Base-by-base conservation (phyloP, 2,888 invertebrate genomes). In the Aphidoletes aphidimyza region DNA sequence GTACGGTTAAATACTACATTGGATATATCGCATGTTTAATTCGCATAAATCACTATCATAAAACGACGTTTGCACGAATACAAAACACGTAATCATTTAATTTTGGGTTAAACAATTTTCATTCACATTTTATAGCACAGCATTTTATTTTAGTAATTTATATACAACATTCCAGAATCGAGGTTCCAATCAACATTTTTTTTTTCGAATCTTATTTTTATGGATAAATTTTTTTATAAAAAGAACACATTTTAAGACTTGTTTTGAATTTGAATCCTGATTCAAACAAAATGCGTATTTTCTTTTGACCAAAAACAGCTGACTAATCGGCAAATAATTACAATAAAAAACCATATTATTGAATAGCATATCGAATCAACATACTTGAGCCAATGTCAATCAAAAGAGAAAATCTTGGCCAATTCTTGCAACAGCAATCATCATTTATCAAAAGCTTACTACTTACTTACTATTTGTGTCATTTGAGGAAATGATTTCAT, bases 351-450 rank as follows among this genome's bases (percentile, higher is more conserved):
- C n/a, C n/a, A n/a, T n/a, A n/a, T n/a, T n/a, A n/a, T n/a, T n/a
- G n/a, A n/a, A n/a, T 30, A 69, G 69, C 69, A 14, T 69, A 30
- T 9, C 69, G 30, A 30, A 69, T 54, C 54, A 26, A 2, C 26
- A 34, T 14, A 26, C 34, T 69, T 17, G 69, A 69, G 26, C 69
- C 69, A 69, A 69, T 69, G 69, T 69, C 69, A 69, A 34, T 69
- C 69, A 69, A 69, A 69, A 69, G 69, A 30, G 69, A 69, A 69
- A 69, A 69, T 30, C 69, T 69, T 14, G 1, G 14, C 30, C 14
- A 69, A 69, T 69, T 69, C 69, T 30, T 30, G 2, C 69, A 69
- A 30, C n/a, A 14, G 69, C 30, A 30, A n/a, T 69, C 69, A 69
- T 69, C 42, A 42, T 42, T 42, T 42, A 42, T 42, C 42, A 42